Conservation (phyloP, 2,888 invertebrate genomes). For the Dermolepida albohirtum region DNA sequence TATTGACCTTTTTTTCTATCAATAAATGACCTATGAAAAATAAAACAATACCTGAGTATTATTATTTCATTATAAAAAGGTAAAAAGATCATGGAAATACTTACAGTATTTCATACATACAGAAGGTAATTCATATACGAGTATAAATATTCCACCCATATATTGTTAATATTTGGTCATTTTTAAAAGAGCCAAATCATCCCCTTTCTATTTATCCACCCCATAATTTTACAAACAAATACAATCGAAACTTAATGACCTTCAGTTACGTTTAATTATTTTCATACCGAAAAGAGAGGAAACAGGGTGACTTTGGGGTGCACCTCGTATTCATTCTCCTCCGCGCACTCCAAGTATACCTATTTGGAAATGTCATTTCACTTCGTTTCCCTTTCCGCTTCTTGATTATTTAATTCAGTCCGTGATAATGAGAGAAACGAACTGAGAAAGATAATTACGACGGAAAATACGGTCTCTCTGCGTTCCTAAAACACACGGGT, state of each 20-base stretch:
- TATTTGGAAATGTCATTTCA: conserved; percentile 63
- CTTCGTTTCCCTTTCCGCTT: conserved; percentile 65
- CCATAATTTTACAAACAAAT: conserved; percentile 22
- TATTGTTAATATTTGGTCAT: no score
- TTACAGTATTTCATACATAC: no score
- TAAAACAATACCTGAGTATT: no score
- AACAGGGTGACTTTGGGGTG: background rate
- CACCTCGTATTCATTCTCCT: background rate
- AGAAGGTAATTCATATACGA: no score
- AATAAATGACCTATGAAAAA: no score
- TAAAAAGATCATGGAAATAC: no score
- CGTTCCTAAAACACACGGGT: conserved; percentile 9
- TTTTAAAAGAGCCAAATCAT: background rate
- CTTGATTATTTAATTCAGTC: conserved; percentile 64
- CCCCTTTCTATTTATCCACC: background rate
- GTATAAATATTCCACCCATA: no score
- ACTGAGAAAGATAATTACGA: conserved; percentile 64
- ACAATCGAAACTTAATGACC: conserved; percentile 19
- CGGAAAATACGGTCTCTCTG: conserved; percentile 59
- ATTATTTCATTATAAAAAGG: no score
- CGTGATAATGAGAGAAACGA: conserved; percentile 64
- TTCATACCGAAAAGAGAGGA: conserved; percentile 13
- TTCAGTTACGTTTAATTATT: conserved; percentile 43
- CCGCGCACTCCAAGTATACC: conserved; percentile 48
- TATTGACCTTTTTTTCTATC: no score